Base-by-base conservation (phyloP, 2,113 vertebrate species). In the Tragelaphus imberbis region DNA sequence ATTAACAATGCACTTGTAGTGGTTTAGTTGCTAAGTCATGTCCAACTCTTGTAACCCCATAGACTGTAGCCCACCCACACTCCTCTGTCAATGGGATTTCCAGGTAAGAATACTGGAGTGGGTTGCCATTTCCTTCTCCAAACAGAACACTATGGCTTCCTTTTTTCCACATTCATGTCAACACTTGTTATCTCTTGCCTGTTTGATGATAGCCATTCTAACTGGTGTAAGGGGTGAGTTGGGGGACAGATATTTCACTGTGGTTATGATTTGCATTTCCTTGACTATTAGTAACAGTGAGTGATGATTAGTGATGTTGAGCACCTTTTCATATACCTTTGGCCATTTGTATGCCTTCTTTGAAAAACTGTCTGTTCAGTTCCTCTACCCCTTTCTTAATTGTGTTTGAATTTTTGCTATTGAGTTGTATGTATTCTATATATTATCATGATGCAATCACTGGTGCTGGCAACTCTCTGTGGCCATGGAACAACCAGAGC, bases 381-480 rank as follows among this genome's bases (percentile, higher is more conserved):
- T 55, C 77, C 28, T 94, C 58, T 88, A 44, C 16, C 40, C 33
- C 53, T 80, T 94, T 80, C 53, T 47, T 59, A 51, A 49, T 56
- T 61, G 21, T 30, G 21, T 53, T 88, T 59, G 77, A 81, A 28
- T 44, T 30, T 65, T 65, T 55, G 4, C 28, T 88, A 27, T 44
- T 55, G n/a, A 80, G n/a, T 94, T 80, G n/a, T 87, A 53, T 33
- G 44, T 23, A 14, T 65, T 55, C 71, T 80, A 17, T 53, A 44
- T 44, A n/a, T 65, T 56, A 81, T 88, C 36, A 56, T 5, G 21
- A n/a, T 53, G n/a, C 28, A 99, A 99, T 33, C 98, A 99, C 1
- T 99, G 99, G 23, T 99, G 99, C 36, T 99, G 99, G 99, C 99
- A 99, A n/a, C 98, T 99, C 19, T 98, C 98, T 0, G 98, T 99